These are phyloP conservation scores for Pseudachorutes palmiensis DNA, from an alignment of 1,140 invertebrate genomes.

Conservation along the genomic window DNA sequence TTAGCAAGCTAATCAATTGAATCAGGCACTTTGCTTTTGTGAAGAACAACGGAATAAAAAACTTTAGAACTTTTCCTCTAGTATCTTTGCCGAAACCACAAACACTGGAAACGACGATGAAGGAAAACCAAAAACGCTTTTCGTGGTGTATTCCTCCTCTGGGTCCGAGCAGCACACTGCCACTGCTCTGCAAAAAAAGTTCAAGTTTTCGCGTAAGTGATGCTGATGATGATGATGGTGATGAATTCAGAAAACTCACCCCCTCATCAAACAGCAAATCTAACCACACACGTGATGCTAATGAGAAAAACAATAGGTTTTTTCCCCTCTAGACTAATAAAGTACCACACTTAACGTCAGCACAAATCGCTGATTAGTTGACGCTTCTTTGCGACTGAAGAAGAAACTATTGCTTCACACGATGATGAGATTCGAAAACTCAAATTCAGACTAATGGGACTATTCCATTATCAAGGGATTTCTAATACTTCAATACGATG, in stretches of 20 bases:
- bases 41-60: not conserved
- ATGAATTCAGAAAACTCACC: not conserved
- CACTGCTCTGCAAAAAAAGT: not conserved
- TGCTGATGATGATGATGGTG: not conserved
- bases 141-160: not conserved
- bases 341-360: not conserved
- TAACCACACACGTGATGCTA: not conserved
- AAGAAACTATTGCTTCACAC: not conserved
- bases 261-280: not conserved
- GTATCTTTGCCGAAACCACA: not conserved
- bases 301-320: too few species aligned
- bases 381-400: not conserved
- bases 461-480: not conserved
- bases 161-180: too few species aligned
- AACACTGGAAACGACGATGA: not conserved
- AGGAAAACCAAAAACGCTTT: not conserved
- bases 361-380: not conserved
- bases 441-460: not conserved
- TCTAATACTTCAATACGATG: not conserved
- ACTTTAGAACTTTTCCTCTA: not conserved
- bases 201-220: not conserved
- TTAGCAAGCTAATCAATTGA: not conserved
- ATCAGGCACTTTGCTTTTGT: not conserved
- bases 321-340: not conserved
- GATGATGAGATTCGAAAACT: not conserved